phyloP scores from a whole-genome alignment of 1,140 invertebrate species.

The Bactericera cockerelli region DNA sequence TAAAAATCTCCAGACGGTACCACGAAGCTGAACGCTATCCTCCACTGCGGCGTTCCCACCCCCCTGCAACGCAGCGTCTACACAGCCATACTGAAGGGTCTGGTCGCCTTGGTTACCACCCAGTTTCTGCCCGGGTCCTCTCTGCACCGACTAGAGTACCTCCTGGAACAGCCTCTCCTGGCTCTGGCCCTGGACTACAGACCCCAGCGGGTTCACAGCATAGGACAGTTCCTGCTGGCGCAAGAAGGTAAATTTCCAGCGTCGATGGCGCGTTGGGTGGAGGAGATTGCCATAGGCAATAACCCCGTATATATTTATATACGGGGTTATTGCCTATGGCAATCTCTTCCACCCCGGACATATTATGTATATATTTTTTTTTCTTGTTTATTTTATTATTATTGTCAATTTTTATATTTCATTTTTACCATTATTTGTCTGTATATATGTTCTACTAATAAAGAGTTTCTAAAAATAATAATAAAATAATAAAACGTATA shows the following conservation, averaged over 20 bases:
- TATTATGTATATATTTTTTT: too few relatives aligned
- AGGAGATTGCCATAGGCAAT: too few relatives aligned
- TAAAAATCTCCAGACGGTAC: slow-evolving; percentile 41
- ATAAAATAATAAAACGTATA: too few relatives aligned
- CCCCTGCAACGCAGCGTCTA: slow-evolving; percentile 40
- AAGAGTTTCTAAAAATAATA: too few relatives aligned
- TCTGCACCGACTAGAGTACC: slow-evolving; percentile 29
- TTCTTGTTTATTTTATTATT: too few relatives aligned
- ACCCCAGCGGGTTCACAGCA: slow-evolving; percentile 46
- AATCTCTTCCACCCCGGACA: too few relatives aligned
- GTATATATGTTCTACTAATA: too few relatives aligned
- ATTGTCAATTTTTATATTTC: too few relatives aligned
- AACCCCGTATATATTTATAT: too few relatives aligned
- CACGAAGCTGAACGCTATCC: slow-evolving; percentile 49
- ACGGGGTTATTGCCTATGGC: too few relatives aligned
- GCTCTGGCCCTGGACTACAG: slow-evolving; percentile 38
- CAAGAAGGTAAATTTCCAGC: slow-evolving; percentile 44
- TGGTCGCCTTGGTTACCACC: slow-evolving; percentile 34
- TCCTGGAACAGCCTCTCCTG: slow-evolving; percentile 36
- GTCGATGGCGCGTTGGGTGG: too few relatives aligned
- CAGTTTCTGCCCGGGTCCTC: slow-evolving; percentile 29
- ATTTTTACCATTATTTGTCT: too few relatives aligned
- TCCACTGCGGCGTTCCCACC: slow-evolving; percentile 40
- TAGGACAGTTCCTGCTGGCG: slow-evolving; percentile 42
- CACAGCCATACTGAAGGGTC: slow-evolving; percentile 46